phyloP scores from a whole-genome alignment of 2,113 vertebrate genomes.

The Pteropus alecto region DNA sequence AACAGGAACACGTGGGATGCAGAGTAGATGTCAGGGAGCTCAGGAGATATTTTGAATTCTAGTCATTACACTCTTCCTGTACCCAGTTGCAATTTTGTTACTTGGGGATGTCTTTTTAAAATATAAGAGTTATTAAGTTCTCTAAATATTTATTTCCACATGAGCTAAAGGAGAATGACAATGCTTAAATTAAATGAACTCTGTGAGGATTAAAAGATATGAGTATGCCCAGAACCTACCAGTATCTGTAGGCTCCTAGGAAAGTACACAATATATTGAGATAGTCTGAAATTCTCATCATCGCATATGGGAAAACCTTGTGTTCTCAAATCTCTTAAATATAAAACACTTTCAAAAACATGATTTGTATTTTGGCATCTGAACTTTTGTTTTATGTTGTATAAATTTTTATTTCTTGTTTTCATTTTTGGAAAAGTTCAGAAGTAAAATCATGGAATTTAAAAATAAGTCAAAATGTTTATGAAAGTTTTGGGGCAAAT shows the following conservation, averaged over 20 bases:
- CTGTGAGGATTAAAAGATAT: not conserved
- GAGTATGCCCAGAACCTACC: not conserved
- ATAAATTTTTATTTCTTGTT: not conserved
- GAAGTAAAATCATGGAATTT: not conserved
- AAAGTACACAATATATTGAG: not conserved
- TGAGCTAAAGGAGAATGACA: not conserved
- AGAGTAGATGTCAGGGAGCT: accelerated
- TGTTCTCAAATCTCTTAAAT: not conserved
- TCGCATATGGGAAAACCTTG: not conserved
- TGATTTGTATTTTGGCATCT: not conserved
- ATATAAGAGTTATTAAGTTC: not conserved
- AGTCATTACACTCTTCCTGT: not conserved
- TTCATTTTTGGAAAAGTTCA: not conserved
- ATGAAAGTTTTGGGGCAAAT: not conserved
- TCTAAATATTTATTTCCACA: not conserved
- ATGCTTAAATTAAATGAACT: not conserved
- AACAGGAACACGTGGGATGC: not conserved
- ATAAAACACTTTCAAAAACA: not conserved
- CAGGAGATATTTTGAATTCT: not conserved
- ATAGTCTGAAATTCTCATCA: not conserved
- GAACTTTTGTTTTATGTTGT: not conserved
- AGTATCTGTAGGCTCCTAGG: not conserved
- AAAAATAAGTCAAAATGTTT: conserved; percentile 34
- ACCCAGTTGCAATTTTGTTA: not conserved
- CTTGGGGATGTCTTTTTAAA: not conserved